These are phyloP conservation scores for Oncorhynchus mykiss DNA, from an alignment of 2,113 vertebrate species.

Conservation along the genomic window DNA sequence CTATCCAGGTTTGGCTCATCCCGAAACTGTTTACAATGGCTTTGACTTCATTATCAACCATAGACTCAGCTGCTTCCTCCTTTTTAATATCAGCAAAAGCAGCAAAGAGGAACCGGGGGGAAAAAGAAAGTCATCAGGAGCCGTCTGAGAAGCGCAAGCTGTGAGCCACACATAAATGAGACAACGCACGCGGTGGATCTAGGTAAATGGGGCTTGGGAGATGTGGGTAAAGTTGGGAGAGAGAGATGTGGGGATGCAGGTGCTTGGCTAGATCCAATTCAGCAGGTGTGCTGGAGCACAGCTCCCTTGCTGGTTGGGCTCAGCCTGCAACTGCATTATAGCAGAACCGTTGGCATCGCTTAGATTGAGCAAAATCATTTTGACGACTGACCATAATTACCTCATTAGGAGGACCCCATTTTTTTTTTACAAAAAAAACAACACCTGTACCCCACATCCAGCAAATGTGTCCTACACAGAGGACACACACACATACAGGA, in stretches of 20 bases:
- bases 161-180: conserved; percentile 58
- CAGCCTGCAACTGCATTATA: conserved; percentile 1
- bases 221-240: background rate
- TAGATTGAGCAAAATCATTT: conserved; percentile 58
- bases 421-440: conserved; percentile 30
- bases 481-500: background rate
- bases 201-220: conserved; percentile 55
- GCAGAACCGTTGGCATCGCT: conserved; percentile 58
- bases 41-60: conserved; percentile 74
- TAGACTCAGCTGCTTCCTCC: conserved; percentile 68
- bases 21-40: conserved; percentile 69
- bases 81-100: conserved; percentile 74
- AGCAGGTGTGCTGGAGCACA: conserved; percentile 59
- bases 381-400: conserved; percentile 67
- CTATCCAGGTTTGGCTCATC: conserved; percentile 46
- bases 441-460: conserved; percentile 60
- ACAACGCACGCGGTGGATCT: conserved; percentile 39
- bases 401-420: conserved; percentile 53
- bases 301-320: conserved; percentile 20
- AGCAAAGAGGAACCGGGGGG: conserved; percentile 25
- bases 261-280: conserved; percentile 61
- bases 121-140: conserved; percentile 55
- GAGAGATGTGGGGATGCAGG: conserved; percentile 60
- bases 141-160: conserved; percentile 59
- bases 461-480: conserved; percentile 22